Conservation (phyloP, 2,797 vertebrate species). For the Squalus acanthias region DNA sequence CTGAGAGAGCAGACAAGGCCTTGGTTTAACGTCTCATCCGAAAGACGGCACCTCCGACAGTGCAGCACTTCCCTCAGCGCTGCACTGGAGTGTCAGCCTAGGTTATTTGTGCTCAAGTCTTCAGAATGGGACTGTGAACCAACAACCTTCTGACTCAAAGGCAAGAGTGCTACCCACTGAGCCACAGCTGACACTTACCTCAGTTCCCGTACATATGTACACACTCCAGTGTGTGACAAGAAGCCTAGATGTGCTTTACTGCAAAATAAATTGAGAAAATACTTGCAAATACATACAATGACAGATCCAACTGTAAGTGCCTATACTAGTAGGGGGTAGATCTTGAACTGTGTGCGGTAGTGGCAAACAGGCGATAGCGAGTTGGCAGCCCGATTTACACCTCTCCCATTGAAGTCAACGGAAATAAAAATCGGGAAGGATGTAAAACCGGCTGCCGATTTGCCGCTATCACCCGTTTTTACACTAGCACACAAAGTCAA, state of each 20-base stretch:
- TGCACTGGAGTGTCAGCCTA: no score
- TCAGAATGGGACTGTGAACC: no score
- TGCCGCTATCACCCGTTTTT: background rate
- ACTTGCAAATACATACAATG: background rate
- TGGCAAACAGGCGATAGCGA: background rate
- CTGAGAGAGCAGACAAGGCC: no score
- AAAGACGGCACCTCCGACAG: no score
- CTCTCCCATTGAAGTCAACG: background rate
- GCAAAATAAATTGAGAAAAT: background rate
- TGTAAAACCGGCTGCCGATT: background rate
- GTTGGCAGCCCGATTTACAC: background rate
- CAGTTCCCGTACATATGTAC: background rate
- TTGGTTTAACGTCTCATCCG: no score
- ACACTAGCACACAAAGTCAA: background rate
- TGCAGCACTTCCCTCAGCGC: no score
- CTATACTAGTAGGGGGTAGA: background rate
- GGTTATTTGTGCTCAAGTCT: no score
- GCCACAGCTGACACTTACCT: no score
- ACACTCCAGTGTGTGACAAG: background rate
- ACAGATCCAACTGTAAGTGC: background rate
- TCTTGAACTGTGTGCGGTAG: background rate
- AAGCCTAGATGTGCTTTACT: background rate
- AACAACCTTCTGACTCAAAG: no score
- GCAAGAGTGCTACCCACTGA: no score
- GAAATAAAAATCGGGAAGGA: background rate